Base-by-base conservation (phyloP, 2,797 vertebrate species). In the Anabas testudineus region DNA sequence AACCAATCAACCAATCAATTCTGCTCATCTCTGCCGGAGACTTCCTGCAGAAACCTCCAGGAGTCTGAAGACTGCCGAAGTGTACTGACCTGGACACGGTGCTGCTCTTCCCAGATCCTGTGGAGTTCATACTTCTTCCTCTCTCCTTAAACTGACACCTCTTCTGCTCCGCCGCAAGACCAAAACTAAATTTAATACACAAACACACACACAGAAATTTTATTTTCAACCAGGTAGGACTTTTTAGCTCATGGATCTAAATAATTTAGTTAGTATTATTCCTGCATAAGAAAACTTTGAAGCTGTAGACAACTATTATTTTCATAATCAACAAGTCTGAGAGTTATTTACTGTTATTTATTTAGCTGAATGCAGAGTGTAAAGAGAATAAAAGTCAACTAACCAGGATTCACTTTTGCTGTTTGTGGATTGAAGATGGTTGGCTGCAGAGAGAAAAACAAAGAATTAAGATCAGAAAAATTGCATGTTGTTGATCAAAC, bases 121-220 rank as follows among this genome's bases (percentile, higher is more conserved):
- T 97, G 3, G 98, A 99, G 92, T 98, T 99, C 96, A 99, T 98
- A 91, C 97, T 99, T 93, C 95, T 93, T 59, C 94, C 96, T 67
- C 93, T 96, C 87, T 98, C 96, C 81, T 96, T 96, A 89, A 95
- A 99, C 87, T 95, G 96, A 80, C 91, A 94, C 88, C 97, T 95
- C 90, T 93, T 96, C 82, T 97, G 95, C 90, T 96, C 93, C 10
- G 95, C 97, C 84, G 88, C 90, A 41, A 95, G 94, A 88, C 90
- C 93, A 91, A 91, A 91, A 55, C 91, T 93, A 37, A 28, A 74
- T 15, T 76, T 13, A 61, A 46, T 18, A 42, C 43, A 71, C 26
- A 30, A 19, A 59, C 41, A 59, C 16, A 74, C 32, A 68, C 14
- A 73, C 41, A 71, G 36, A 71, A 56, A 53, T 16, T 7, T 18